Conservation (phyloP, 35 echinoderm and acorn worm genomes). For the Eucidaris tribuloides region DNA sequence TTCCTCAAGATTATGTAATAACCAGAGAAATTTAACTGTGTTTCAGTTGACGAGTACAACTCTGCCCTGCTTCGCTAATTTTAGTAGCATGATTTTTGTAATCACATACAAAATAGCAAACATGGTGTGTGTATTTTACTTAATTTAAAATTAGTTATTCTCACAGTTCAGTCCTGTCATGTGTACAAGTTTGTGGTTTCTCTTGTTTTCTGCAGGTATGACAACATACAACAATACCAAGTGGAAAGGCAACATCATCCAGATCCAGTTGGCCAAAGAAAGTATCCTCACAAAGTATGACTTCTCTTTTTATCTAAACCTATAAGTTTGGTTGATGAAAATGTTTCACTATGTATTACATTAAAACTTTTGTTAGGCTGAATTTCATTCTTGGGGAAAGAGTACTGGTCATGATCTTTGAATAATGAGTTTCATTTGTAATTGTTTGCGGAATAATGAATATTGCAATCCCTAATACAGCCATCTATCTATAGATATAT, state of each 20-base stretch:
- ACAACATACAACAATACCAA: slow-evolving; percentile 77
- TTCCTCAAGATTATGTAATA: too few species aligned
- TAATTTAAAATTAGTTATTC: background rate
- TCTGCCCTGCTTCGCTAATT: background rate
- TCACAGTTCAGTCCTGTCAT: background rate
- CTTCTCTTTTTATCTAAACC: background rate
- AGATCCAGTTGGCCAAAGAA: slow-evolving; percentile 77
- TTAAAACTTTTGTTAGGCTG: background rate
- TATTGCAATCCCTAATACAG: too few species aligned
- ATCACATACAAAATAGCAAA: too few species aligned
- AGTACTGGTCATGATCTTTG: background rate
- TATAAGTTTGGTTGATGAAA: background rate
- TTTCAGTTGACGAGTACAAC: too few species aligned
- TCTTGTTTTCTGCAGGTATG: slow-evolving; percentile 45
- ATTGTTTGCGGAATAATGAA: background rate
- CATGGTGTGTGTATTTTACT: background rate
- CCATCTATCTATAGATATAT: too few species aligned
- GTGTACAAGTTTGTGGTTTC: background rate
- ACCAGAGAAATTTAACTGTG: too few species aligned
- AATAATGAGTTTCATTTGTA: background rate
- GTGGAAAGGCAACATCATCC: slow-evolving; percentile 79
- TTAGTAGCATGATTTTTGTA: background rate
- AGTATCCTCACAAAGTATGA: slow-evolving; percentile 65
- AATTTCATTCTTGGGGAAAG: too few species aligned
- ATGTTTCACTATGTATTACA: background rate